Evolutionary conservation across 2,888 invertebrate species (phyloP).

Genomic region (Drosophila tripunctata): DNA sequence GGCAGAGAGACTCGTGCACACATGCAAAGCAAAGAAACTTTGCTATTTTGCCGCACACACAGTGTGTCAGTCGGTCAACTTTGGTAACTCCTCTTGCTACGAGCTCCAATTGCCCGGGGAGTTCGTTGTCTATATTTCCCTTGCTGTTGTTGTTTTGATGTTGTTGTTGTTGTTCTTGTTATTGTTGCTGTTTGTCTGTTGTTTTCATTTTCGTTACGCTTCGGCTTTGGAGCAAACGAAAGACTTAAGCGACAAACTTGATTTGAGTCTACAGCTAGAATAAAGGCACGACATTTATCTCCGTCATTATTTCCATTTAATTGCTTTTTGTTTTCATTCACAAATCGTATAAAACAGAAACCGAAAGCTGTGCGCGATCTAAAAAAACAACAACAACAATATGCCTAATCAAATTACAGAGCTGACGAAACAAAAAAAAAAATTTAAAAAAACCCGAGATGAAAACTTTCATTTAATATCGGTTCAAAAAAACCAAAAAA

Average conservation of each 20-base stretch:
- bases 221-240: constrained; percentile 42
- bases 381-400: constrained; percentile 12
- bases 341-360: constrained; percentile 24
- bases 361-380: constrained; percentile 44
- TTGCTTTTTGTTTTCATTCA: constrained; percentile 63
- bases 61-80: constrained; percentile 78
- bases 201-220: constrained; percentile 79
- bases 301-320: constrained; percentile 61
- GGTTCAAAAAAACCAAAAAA: constrained; percentile 44
- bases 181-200: constrained; percentile 25
- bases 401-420: constrained; percentile 40
- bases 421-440: constrained; percentile 37
- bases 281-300: constrained; percentile 14
- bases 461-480: constrained; percentile 71
- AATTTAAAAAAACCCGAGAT: background rate
- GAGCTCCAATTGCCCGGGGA: constrained; percentile 10
- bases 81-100: constrained; percentile 2
- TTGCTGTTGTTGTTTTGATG: constrained; percentile 16
- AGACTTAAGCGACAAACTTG: constrained; percentile 71
- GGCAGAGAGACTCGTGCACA: background rate
- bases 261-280: constrained; percentile 27
- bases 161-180: constrained; percentile 5
- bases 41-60: constrained; percentile 38
- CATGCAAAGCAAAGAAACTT: constrained; percentile 21
- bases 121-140: constrained; percentile 39